These are phyloP conservation scores for Python bivittatus DNA, from an alignment of 2,113 vertebrate species.

Conservation along the genomic window DNA sequence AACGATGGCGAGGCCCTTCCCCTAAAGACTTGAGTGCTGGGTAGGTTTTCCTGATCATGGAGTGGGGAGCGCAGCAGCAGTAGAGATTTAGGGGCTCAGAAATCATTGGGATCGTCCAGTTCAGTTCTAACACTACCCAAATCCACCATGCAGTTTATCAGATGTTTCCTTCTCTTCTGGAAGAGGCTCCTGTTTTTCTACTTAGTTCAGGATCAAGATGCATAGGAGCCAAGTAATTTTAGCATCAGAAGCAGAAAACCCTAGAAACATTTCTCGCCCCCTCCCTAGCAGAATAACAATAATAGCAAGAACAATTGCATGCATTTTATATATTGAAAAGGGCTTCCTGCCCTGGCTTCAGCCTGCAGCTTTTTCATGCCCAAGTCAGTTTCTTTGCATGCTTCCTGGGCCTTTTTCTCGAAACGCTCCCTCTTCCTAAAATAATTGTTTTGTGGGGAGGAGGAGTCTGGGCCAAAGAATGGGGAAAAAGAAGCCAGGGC, in stretches of 20 bases:
- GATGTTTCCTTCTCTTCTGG: neutral
- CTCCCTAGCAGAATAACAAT: neutral
- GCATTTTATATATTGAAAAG: neutral
- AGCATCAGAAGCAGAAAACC: neutral
- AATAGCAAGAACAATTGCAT: neutral
- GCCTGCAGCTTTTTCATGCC: neutral
- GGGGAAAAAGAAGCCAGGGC: neutral
- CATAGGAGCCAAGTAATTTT: neutral
- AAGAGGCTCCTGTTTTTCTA: neutral
- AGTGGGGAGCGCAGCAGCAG: neutral
- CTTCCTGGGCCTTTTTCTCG: neutral
- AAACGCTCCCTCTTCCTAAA: neutral
- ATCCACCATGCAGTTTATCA: neutral
- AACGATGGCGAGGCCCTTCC: neutral
- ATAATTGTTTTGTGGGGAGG: neutral
- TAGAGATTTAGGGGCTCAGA: neutral
- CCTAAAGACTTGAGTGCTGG: neutral
- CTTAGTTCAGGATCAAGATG: neutral
- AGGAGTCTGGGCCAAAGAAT: neutral
- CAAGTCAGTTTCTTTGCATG: neutral
- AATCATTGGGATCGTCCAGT: neutral
- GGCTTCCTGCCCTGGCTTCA: neutral
- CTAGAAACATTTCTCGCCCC: neutral
- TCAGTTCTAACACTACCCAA: neutral
- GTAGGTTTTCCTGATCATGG: neutral